phyloP scores from a whole-genome alignment of 2,797 vertebrate genomes.

The Enteromius thamalakanensis region DNA sequence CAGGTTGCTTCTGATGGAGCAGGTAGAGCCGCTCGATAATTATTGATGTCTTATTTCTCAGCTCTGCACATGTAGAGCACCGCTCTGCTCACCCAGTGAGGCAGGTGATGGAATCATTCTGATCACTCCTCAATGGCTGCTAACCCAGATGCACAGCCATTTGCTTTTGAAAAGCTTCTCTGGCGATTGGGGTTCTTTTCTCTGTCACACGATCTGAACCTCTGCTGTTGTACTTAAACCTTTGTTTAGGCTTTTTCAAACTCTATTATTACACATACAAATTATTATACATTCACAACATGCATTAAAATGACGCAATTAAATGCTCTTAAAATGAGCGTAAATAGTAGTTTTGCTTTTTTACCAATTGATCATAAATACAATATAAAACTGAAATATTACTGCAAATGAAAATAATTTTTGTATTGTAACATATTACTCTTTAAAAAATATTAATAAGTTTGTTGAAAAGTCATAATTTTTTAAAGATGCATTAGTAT shows the following conservation, averaged over 20 bases:
- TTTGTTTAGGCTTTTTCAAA: background rate
- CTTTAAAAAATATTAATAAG: background rate
- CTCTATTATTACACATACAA: background rate
- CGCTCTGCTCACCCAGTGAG: conserved; percentile 33
- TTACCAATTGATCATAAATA: background rate
- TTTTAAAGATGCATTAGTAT: too few species aligned
- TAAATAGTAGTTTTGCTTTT: background rate
- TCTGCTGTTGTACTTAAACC: background rate
- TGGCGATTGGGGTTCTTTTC: conserved; percentile 38
- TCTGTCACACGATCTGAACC: conserved; percentile 17
- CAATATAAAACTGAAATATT: background rate
- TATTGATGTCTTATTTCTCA: conserved; percentile 62
- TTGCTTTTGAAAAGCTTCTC: conserved; percentile 51
- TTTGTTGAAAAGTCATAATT: background rate
- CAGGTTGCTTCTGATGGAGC: conserved; percentile 34
- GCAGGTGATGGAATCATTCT: conserved; percentile 57
- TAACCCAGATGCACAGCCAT: conserved; percentile 50
- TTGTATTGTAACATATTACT: background rate
- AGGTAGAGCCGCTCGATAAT: conserved; percentile 57
- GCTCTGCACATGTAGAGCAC: conserved; percentile 48
- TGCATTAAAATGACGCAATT: background rate
- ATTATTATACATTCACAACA: background rate
- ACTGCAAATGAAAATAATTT: background rate
- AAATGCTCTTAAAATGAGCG: background rate
- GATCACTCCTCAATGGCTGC: conserved; percentile 49